Evolutionary conservation across 64 coral and sea anemone genomes (phyloP), one percentile per base, ranked within the genome.

Genomic region (Hydrozoanthus tunicans): DNA sequence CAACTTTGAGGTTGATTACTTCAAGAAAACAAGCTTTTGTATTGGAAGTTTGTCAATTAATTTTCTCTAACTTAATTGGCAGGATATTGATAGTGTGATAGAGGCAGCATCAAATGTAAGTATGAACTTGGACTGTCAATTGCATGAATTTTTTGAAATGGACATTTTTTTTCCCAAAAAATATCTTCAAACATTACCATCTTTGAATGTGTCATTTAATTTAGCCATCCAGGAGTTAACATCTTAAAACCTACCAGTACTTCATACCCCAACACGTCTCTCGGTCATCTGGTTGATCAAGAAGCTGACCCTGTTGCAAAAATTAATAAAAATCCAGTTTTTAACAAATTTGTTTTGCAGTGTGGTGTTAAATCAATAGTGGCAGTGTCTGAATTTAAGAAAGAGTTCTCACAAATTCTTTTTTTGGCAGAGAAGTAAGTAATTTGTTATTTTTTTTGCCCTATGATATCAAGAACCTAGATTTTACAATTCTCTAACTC

Each of bases 381-480:
- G 53, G 96, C 88, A 72, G 96, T 98, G 0, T 93, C 96, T 78
- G 96, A 98, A 83, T 89, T 93, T 68, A 94, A 89, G 53, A 88
- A 59, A 62, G 96, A 98, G 60, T 98, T 98, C 70, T 5, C 15
- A 71, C 84, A 75, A 91, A 70, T 98, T 53, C 84, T 98, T 54
- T 59, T 79, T 78, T 89, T 98, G 73, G 65, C 93, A 68, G 74
- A 96, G 17, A 80, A 81, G 94, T 95, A 91, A 64, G 53, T 60
- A 27, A 58, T 32, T 1, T 89, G 6, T 13, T 51, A 15, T 15
- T 54, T 73, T 6, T 7, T 71, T 32, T 59, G 15, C 3, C 10
- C 13, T 57, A 25, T 73, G n/a, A 55, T 77, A 24, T 64, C 3
- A 32, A 54, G 9, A 5, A 64, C 32, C 32, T 43, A 43, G 2